phyloP scores from a whole-genome alignment of 1,140 invertebrate genomes.

The Drosophila biarmipes region DNA sequence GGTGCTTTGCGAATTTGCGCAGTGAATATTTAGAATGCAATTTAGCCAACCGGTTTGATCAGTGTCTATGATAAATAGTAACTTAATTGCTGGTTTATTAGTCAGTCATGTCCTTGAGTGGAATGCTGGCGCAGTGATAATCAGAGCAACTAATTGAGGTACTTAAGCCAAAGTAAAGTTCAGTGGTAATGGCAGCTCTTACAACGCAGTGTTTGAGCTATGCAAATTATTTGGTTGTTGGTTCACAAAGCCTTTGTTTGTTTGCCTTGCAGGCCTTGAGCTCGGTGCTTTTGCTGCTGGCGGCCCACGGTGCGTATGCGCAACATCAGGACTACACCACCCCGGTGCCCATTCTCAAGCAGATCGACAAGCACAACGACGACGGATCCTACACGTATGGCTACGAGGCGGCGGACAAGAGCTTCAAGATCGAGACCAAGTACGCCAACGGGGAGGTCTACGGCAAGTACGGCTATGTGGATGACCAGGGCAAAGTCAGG shows the following conservation, averaged over 20 bases:
- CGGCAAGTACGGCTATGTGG: conserved; percentile 89
- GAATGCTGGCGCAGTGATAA: conserved; percentile 22
- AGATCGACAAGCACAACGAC: conserved; percentile 94
- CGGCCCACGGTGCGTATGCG: conserved; percentile 62
- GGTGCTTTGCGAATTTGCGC: conserved; percentile 34
- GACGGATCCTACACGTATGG: conserved; percentile 95
- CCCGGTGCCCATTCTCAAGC: conserved; percentile 92
- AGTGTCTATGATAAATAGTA: conserved; percentile 48
- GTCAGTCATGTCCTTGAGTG: conserved; percentile 35
- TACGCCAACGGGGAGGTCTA: conserved; percentile 92
- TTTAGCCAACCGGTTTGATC: conserved; percentile 39
- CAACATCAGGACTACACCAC: conserved; percentile 85
- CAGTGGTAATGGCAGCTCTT: conserved; percentile 16
- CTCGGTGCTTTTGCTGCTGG: conserved; percentile 25
- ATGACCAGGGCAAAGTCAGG: conserved; percentile 90
- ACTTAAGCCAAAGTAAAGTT: conserved; percentile 8
- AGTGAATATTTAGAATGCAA: conserved; percentile 34
- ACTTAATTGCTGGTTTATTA: conserved; percentile 48
- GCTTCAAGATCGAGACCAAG: conserved; percentile 96
- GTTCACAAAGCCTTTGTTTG: conserved; percentile 3
- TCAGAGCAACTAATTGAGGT: conserved; percentile 20
- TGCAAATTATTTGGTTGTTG: background rate
- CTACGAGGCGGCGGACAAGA: conserved; percentile 95
- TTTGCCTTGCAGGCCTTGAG: conserved; percentile 15
- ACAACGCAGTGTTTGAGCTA: background rate